phyloP scores from a whole-genome alignment of 2,888 invertebrate species.

The Anaspis maculata region DNA sequence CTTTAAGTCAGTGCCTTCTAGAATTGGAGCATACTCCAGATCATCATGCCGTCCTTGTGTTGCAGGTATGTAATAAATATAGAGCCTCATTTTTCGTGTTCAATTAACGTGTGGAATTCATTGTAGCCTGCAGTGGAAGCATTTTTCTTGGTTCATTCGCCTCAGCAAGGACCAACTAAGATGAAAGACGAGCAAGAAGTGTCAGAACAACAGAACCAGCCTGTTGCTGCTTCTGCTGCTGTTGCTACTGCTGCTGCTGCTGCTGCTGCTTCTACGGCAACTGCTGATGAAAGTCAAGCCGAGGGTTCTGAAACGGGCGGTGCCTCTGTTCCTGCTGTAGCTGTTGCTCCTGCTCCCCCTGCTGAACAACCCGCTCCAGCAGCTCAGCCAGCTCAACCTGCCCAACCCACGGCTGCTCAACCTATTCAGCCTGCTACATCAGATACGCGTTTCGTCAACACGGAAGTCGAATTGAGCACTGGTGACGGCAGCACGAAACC shows the following conservation, averaged over 20 bases:
- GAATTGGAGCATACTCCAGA: conserved; percentile 77
- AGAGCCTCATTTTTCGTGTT: too few species aligned
- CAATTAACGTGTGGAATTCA: background rate
- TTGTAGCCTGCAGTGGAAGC: conserved; percentile 75
- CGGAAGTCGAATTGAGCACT: conserved; percentile 10
- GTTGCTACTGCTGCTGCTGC: background rate
- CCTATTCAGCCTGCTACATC: too few species aligned
- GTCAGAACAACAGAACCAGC: too few species aligned
- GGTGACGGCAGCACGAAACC: conserved; percentile 13
- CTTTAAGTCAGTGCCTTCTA: conserved; percentile 67
- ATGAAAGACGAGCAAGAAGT: conserved; percentile 19
- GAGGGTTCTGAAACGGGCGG: conserved; percentile 1
- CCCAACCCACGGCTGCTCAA: too few species aligned
- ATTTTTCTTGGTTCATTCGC: conserved; percentile 82
- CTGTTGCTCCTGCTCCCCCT: too few species aligned
- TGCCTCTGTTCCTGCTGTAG: too few species aligned
- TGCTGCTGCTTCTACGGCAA: background rate
- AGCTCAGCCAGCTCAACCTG: too few species aligned
- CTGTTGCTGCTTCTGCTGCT: too few species aligned
- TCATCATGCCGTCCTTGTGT: conserved; percentile 77
- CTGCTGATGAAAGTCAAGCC: conserved; percentile 2
- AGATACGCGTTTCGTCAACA: conserved; percentile 8
- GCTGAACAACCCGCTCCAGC: too few species aligned
- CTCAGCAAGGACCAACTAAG: conserved; percentile 42
- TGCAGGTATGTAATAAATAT: too few species aligned